A percentile compares a stretch with the other conserved stretches of the same genome.
These are phyloP conservation scores for Mythimna vitellina DNA, from an alignment of 2,888 invertebrate genomes.

Conservation along the genomic window DNA sequence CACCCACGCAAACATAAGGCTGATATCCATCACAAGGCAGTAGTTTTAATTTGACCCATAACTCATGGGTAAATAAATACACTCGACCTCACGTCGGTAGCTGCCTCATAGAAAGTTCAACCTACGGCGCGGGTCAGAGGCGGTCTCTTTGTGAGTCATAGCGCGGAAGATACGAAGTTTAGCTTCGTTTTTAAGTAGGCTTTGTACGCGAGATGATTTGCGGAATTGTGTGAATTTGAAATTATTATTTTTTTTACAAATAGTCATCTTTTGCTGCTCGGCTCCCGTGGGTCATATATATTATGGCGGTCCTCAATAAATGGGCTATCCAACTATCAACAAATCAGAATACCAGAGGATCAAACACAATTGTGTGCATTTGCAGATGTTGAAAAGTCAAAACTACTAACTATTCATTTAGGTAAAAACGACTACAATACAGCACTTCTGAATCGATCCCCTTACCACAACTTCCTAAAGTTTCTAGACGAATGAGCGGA, in stretches of 20 bases:
- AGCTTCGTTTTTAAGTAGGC: slow-evolving; percentile 20
- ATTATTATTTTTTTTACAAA: not conserved
- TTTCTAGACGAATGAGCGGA: too few relatives aligned
- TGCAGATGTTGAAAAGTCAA: not conserved
- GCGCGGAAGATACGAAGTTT: slow-evolving; percentile 37
- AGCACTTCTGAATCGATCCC: not conserved
- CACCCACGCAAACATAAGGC: slow-evolving; percentile 35
- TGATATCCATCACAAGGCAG: slow-evolving; percentile 35
- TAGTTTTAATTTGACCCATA: slow-evolving; percentile 65
- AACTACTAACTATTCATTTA: too few relatives aligned
- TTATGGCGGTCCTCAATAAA: too few relatives aligned
- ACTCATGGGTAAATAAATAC: slow-evolving; percentile 57
- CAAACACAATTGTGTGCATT: not conserved
- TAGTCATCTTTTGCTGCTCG: too few relatives aligned
- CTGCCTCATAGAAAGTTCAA: slow-evolving; percentile 70
- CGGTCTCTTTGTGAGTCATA: slow-evolving; percentile 60
- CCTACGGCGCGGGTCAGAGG: slow-evolving; percentile 56
- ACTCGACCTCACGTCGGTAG: slow-evolving; percentile 64
- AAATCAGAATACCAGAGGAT: not conserved
- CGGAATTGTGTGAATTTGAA: not conserved
- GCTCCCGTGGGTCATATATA: too few relatives aligned
- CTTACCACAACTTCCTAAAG: not conserved
- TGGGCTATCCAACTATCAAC: not conserved
- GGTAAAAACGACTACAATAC: too few relatives aligned
- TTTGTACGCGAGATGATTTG: slow-evolving; percentile 8